phyloP scores from a whole-genome alignment of 2,113 vertebrate species.

The Hyaena hyaena region DNA sequence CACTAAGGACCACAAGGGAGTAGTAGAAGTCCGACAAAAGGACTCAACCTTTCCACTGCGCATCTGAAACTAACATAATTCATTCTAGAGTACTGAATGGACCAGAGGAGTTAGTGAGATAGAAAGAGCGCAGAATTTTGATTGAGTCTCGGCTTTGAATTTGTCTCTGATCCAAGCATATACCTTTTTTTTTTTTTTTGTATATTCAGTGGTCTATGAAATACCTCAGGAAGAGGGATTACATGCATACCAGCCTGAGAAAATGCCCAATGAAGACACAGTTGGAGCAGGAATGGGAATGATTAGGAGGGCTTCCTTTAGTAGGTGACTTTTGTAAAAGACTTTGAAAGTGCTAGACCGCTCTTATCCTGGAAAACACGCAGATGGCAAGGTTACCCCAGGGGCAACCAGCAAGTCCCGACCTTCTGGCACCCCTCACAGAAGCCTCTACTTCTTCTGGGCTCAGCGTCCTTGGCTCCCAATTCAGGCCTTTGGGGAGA shows the following conservation, averaged over 20 bases:
- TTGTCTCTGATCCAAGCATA: not conserved
- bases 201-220: not conserved
- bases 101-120: not conserved
- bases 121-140: not conserved
- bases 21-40: not conserved
- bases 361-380: not conserved
- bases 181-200: too few relatives aligned
- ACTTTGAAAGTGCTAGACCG: not conserved
- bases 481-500: slow-evolving; percentile 64
- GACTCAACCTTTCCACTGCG: not conserved
- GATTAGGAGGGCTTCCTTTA: slow-evolving; percentile 1
- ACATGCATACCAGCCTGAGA: not conserved
- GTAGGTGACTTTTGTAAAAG: not conserved
- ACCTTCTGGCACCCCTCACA: not conserved
- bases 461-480: slow-evolving; percentile 80
- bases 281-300: not conserved
- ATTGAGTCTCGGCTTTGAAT: not conserved
- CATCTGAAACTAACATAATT: not conserved
- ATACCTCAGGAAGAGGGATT: not conserved
- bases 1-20: not conserved
- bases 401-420: not conserved
- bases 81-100: not conserved
- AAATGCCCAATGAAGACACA: not conserved
- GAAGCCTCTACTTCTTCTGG: slow-evolving; percentile 72
- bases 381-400: not conserved